phyloP scores from a whole-genome alignment of 2,797 vertebrate species.

The Coilia nasus region DNA sequence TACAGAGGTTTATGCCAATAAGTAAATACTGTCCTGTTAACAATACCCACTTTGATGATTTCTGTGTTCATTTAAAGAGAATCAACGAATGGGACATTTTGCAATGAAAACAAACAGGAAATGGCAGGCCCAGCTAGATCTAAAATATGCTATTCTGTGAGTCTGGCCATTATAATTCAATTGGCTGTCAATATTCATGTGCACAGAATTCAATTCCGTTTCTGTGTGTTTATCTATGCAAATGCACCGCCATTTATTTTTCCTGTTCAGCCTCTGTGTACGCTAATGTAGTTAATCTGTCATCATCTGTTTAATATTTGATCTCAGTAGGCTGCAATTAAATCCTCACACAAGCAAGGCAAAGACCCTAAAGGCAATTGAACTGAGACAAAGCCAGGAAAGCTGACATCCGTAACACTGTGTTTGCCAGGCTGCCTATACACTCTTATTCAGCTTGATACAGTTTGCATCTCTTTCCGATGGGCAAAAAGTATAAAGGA shows the following conservation, averaged over 20 bases:
- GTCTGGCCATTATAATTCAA: background rate
- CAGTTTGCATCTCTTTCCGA: background rate
- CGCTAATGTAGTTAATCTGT: background rate
- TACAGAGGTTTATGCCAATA: background rate
- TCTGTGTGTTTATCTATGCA: background rate
- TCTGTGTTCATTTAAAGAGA: background rate
- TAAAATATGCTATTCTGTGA: background rate
- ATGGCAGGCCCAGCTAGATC: background rate
- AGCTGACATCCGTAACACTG: background rate
- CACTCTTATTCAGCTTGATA: background rate
- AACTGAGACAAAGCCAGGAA: background rate
- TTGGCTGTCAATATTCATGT: background rate
- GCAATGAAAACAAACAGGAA: background rate
- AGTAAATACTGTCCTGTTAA: background rate
- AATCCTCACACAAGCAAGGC: background rate
- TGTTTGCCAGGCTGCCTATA: background rate
- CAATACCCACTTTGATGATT: background rate
- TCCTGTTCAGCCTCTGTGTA: background rate
- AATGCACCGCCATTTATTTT: too few relatives aligned
- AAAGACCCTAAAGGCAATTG: background rate
- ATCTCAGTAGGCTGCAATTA: background rate
- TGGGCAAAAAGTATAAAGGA: slow-evolving; percentile 46
- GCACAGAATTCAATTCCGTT: background rate
- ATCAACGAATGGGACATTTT: background rate
- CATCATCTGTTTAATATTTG: background rate